phyloP scores from a whole-genome alignment of 2,797 vertebrate species.

The Sebastes taczanowskii region DNA sequence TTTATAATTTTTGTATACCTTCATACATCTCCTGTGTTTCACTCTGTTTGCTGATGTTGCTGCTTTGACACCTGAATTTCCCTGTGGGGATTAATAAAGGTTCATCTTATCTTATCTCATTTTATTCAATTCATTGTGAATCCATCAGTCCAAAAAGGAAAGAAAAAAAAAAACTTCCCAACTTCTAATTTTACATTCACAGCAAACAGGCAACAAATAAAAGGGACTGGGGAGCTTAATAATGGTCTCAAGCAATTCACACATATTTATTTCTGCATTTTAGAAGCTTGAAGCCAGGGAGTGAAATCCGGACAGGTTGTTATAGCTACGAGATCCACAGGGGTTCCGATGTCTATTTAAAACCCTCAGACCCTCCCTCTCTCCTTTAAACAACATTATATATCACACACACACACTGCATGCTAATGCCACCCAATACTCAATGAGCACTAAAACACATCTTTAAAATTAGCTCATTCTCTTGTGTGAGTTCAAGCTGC shows the following conservation, averaged over 20 bases:
- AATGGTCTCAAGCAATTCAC: constrained; percentile 77
- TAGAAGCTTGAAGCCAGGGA: constrained; percentile 88
- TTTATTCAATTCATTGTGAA: background rate
- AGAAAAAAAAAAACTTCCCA: background rate
- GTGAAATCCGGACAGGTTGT: constrained; percentile 94
- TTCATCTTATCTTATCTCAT: no score
- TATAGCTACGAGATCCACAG: constrained; percentile 92
- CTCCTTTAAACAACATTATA: constrained; percentile 88
- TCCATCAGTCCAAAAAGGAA: background rate
- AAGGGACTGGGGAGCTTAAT: constrained; percentile 53
- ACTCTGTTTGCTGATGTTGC: no score
- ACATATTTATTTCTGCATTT: constrained; percentile 88
- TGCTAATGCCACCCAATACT: constrained; percentile 86
- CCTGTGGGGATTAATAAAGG: no score
- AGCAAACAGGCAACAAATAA: constrained; percentile 45
- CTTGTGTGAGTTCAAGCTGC: constrained; percentile 77
- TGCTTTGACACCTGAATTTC: no score
- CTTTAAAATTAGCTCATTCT: constrained; percentile 86
- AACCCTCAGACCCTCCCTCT: constrained; percentile 85
- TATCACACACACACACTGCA: constrained; percentile 82
- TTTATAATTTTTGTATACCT: no score
- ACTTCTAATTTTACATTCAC: constrained; percentile 46
- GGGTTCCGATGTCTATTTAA: constrained; percentile 90
- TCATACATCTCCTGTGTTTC: no score
- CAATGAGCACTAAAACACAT: constrained; percentile 91